These are phyloP conservation scores for Riptortus pedestris DNA, from an alignment of 1,140 invertebrate species.

Conservation along the genomic window DNA sequence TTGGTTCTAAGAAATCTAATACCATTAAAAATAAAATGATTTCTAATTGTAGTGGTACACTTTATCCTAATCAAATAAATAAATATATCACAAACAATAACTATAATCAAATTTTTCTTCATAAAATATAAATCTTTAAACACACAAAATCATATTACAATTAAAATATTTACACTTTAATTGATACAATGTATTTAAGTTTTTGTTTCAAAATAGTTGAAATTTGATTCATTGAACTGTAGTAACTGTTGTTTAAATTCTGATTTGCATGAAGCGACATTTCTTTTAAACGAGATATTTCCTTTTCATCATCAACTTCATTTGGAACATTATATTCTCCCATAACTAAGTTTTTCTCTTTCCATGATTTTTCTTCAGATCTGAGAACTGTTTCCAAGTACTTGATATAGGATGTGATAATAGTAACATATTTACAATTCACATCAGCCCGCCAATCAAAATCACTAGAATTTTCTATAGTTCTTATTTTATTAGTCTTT, in stretches of 20 bases:
- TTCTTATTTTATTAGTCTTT: constrained; percentile 20
- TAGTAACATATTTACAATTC: constrained; percentile 4
- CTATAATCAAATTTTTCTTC: too few species aligned
- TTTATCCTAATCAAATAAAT: too few species aligned
- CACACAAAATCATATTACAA: too few species aligned
- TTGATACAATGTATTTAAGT: constrained; percentile 24
- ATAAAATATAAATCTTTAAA: too few species aligned
- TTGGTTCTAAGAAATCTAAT: too few species aligned
- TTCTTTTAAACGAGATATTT: not conserved
- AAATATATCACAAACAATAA: too few species aligned
- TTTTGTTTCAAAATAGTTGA: constrained; percentile 19
- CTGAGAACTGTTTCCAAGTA: constrained; percentile 17
- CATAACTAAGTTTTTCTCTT: constrained; percentile 7
- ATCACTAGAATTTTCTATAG: not conserved
- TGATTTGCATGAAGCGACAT: not conserved
- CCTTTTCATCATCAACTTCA: constrained; percentile 7
- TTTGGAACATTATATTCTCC: not conserved
- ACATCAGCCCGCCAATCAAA: constrained; percentile 17
- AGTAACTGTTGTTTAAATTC: constrained; percentile 15
- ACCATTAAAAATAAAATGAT: too few species aligned
- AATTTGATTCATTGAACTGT: constrained; percentile 14
- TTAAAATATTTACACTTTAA: constrained; percentile 11
- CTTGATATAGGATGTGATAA: constrained; percentile 2
- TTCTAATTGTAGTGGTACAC: too few species aligned
- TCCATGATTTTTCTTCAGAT: constrained; percentile 21